phyloP scores from a whole-genome alignment of 2,113 vertebrate genomes.

The Phrynosoma blainvillii region DNA sequence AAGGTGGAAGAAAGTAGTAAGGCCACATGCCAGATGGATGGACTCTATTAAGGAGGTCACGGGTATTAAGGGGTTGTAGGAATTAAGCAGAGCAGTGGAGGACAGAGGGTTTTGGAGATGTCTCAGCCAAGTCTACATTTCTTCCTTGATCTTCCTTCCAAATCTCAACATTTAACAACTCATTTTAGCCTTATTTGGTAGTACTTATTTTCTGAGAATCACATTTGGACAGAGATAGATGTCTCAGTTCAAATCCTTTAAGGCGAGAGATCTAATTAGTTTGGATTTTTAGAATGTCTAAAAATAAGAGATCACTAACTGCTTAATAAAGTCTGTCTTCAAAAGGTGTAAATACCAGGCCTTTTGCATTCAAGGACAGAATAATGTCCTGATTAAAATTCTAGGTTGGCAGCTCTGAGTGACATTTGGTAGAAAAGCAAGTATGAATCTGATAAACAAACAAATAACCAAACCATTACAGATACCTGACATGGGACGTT shows the following conservation, averaged over 20 bases:
- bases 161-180: conserved; percentile 51
- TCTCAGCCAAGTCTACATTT: conserved; percentile 46
- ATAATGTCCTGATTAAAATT: no score
- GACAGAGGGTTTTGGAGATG: neutral
- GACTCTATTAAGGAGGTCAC: no score
- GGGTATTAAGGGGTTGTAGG: no score
- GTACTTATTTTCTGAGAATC: conserved; percentile 47
- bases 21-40: no score
- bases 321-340: conserved; percentile 45
- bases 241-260: conserved; percentile 37
- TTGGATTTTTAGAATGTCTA: conserved; percentile 31
- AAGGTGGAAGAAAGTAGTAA: no score
- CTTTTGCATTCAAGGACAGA: neutral
- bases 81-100: no score
- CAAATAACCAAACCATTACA: no score
- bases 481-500: no score
- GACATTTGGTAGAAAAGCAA: no score
- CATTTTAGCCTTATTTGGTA: conserved; percentile 45
- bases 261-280: conserved; percentile 52
- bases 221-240: conserved; percentile 40
- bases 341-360: neutral
- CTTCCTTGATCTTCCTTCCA: conserved; percentile 24
- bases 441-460: no score
- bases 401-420: no score
- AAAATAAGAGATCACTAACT: conserved; percentile 43